These are phyloP conservation scores for Eupithecia subfuscata DNA, from an alignment of 2,888 invertebrate genomes.

Conservation along the genomic window DNA sequence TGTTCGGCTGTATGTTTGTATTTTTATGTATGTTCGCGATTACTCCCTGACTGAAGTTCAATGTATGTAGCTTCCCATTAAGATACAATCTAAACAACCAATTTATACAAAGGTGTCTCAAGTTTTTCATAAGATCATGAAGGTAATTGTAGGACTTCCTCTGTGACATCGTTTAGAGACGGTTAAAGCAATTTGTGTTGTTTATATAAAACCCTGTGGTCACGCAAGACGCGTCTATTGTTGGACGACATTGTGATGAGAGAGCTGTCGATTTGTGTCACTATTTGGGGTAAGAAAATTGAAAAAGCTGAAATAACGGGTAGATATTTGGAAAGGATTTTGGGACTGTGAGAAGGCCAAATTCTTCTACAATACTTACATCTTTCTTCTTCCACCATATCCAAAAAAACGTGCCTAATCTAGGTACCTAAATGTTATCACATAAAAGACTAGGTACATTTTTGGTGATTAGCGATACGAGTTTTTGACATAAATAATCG, in stretches of 20 bases:
- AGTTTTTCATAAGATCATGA: constrained; percentile 54
- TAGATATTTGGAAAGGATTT: not conserved
- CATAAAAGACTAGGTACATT: no score
- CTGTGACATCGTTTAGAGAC: constrained; percentile 73
- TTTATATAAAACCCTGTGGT: constrained; percentile 72
- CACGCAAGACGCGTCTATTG: constrained; percentile 64
- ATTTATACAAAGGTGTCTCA: constrained; percentile 41
- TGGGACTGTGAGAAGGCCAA: not conserved
- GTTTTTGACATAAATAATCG: no score
- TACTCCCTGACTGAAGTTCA: constrained; percentile 28
- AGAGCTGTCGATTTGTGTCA: constrained; percentile 54
- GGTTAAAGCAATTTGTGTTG: constrained; percentile 74
- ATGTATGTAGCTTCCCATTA: constrained; percentile 35
- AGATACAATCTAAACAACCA: constrained; percentile 34
- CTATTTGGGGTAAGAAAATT: constrained; percentile 62
- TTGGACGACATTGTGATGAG: constrained; percentile 61
- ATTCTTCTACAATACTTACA: not conserved
- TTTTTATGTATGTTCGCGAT: no score
- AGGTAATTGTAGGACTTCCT: constrained; percentile 74
- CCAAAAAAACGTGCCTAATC: no score
- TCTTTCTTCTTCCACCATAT: not conserved
- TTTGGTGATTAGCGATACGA: no score
- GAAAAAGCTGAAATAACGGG: not conserved
- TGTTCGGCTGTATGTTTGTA: no score
- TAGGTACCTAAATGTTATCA: not conserved